These are phyloP conservation scores for Amphipoea lucens DNA, from an alignment of 2,888 invertebrate genomes.

Conservation along the genomic window DNA sequence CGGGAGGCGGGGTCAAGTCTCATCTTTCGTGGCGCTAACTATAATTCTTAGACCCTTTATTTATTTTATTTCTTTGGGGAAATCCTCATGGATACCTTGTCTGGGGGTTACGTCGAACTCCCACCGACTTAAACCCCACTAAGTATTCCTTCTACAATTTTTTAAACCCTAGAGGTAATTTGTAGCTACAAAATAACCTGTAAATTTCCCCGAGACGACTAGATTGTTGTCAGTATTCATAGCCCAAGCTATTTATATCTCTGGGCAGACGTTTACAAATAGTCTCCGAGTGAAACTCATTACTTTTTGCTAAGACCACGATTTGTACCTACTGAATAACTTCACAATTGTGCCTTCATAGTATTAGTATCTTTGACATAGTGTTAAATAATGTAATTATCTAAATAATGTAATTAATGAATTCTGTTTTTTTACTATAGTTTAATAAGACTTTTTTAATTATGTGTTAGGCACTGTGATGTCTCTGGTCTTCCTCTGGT, in stretches of 20 bases:
- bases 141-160: neutral
- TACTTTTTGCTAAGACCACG: conserved; percentile 14
- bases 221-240: neutral
- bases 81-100: too few relatives aligned
- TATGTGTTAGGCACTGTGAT: neutral
- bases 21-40: too few relatives aligned
- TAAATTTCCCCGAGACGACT: neutral
- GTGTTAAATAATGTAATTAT: neutral
- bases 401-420: neutral
- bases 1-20: too few relatives aligned
- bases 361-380: neutral
- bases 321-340: neutral
- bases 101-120: too few relatives aligned
- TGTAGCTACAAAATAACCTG: neutral
- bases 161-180: neutral
- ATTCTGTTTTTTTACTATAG: neutral
- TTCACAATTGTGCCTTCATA: neutral
- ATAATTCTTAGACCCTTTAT: neutral
- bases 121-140: neutral
- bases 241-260: conserved; percentile 7
- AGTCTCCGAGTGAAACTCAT: conserved; percentile 4
- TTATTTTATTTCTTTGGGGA: too few relatives aligned
- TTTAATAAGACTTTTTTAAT: neutral
- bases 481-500: neutral
- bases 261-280: conserved; percentile 10